A percentile compares a stretch with the other conserved stretches of the same genome.
phyloP scores from a whole-genome alignment of 2,113 vertebrate genomes.

The Pelusios castaneus region DNA sequence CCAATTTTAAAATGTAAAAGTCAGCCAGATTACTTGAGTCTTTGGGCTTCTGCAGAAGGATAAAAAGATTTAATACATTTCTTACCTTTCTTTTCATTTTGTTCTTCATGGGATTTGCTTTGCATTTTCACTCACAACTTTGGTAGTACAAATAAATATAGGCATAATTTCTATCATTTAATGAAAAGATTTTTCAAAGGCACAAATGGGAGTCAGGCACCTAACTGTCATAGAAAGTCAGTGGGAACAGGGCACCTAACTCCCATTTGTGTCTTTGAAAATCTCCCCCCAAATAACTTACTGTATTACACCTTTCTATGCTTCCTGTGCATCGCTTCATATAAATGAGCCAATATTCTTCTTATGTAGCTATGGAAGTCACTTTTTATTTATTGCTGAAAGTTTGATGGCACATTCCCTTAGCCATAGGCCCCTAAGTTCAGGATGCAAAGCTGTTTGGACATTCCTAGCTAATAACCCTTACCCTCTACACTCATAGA shows the following conservation, averaged over 20 bases:
- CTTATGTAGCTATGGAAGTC: not conserved
- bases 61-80: not conserved
- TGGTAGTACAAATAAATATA: not conserved
- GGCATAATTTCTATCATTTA: not conserved
- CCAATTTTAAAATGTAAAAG: not conserved
- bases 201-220: not conserved
- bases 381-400: slow-evolving; percentile 18
- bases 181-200: not conserved
- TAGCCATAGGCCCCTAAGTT: not conserved
- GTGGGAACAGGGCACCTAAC: not conserved
- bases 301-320: not conserved
- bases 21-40: not conserved
- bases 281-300: not conserved
- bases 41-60: not conserved
- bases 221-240: not conserved
- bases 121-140: not conserved
- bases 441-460: slow-evolving; percentile 11
- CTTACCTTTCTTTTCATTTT: not conserved
- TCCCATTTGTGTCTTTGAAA: not conserved
- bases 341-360: not conserved
- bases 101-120: not conserved
- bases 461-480: not conserved
- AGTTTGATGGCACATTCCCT: not conserved
- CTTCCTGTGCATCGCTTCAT: not conserved
- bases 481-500: not conserved